Evolutionary conservation across 1,140 invertebrate species (phyloP), one percentile per base, ranked within the genome.

Genomic region (Trichonephila inaurata): DNA sequence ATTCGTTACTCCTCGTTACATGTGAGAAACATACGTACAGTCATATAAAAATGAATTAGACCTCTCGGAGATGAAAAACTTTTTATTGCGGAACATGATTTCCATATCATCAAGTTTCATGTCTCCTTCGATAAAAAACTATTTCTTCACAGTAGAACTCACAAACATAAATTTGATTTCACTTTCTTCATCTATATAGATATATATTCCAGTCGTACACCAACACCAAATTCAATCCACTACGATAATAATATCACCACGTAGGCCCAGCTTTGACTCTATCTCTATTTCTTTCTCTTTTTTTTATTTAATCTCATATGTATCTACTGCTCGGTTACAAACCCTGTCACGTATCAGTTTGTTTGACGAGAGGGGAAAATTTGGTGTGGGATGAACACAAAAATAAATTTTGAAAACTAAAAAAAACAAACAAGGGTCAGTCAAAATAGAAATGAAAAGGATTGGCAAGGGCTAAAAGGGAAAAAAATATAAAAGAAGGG

Each of bases 361-460:
- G 62, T 92, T 92, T 92, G 91, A 92, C 66, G 64, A 92, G 61
- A 83, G 81, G 66, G 28, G 44, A 82, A 61, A 40, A 28, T 62
- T 91, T 72, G 66, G 69, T 40, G 88, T 44, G 66, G 66, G 44
- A 28, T 51, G 64, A 44, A 51, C 61, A 72, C 21, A 89, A 19
- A 89, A 89, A 10, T 51, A 40, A 40, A 2, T 66, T 62, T 66
- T 21, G 7, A 58, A 62, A 69, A 69, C 1, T 33, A 66, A 60
- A n/a, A 62, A 62, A 66, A 64, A 66, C 18, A 88, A 21, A n/a
- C 24, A 21, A 90, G 61, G 72, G 89, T 58, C 89, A 91, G 89
- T 91, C 89, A 91, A 82, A 91, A 91, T 72, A 81, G 89, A 82
- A 91, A 91, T 91, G 89, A 91, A 91, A 91, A 91, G 60, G 85